A percentile compares a stretch with the other conserved stretches of the same genome.
phyloP scores from a whole-genome alignment of 2,113 vertebrate genomes.

The Oenanthe melanoleuca region DNA sequence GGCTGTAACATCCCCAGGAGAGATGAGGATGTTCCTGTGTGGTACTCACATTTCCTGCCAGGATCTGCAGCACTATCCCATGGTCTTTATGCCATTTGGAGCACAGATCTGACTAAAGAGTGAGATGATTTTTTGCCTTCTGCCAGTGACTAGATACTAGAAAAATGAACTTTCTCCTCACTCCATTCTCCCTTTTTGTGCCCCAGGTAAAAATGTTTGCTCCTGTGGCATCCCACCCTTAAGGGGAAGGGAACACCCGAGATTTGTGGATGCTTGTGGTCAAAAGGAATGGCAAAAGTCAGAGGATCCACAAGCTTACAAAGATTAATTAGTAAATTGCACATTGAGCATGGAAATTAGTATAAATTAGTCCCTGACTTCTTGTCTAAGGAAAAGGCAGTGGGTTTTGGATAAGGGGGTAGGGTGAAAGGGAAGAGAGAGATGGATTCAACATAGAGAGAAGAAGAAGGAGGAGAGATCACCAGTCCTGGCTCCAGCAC shows the following conservation, averaged over 20 bases:
- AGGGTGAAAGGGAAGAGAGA: neutral
- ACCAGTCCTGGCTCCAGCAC: fast-evolving
- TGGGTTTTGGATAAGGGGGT: neutral
- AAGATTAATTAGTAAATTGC: neutral
- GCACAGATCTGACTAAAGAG: neutral
- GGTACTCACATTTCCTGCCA: neutral
- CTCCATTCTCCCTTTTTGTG: fast-evolving
- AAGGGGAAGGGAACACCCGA: neutral
- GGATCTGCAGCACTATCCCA: neutral
- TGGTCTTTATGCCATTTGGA: neutral
- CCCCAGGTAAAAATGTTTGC: neutral
- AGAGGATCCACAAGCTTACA: neutral
- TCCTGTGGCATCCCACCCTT: neutral
- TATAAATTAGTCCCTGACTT: neutral
- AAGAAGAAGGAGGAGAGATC: neutral
- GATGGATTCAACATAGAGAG: neutral
- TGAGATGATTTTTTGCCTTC: neutral
- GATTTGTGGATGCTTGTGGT: neutral
- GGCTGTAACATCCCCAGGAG: neutral
- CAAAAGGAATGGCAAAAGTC: neutral
- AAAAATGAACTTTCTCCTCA: neutral
- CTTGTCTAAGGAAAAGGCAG: neutral
- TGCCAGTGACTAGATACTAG: neutral
- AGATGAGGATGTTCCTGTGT: neutral
- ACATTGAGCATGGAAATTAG: neutral